Percentiles rank a stretch among this genome's conserved stretches.
Conservation (phyloP, 1,140 invertebrate genomes). For the Dinoponera quadriceps region DNA sequence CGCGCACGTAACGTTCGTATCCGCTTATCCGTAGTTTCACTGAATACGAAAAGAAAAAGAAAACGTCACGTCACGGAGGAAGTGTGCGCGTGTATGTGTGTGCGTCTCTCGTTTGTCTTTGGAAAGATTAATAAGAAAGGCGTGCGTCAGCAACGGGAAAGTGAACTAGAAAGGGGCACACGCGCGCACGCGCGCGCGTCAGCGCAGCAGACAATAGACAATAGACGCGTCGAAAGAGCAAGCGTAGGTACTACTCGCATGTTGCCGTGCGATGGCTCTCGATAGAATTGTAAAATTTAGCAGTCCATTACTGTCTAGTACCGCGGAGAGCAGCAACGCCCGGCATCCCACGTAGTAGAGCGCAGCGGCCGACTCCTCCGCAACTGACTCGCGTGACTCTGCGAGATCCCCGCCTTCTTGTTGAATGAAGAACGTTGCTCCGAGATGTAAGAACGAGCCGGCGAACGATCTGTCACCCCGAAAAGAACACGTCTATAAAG, state of each 20-base stretch:
- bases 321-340: background rate
- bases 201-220: conserved; percentile 46
- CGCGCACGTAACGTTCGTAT: background rate
- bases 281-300: conserved; percentile 42
- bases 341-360: background rate
- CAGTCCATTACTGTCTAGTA: background rate
- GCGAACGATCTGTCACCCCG: too few relatives aligned
- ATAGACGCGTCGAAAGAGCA: conserved; percentile 39
- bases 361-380: background rate
- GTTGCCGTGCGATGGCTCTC: background rate
- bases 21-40: conserved; percentile 29
- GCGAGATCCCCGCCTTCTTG: conserved; percentile 8
- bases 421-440: background rate
- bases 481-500: too few relatives aligned
- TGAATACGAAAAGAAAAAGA: conserved; percentile 6
- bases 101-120: background rate
- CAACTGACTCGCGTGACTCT: conserved; percentile 21
- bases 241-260: conserved; percentile 14
- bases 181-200: background rate
- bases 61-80: background rate
- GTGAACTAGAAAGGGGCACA: conserved; percentile 48
- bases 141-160: conserved; percentile 29
- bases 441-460: background rate
- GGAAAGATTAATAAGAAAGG: conserved; percentile 41
- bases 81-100: background rate